phyloP scores from a whole-genome alignment of 2,888 invertebrate species.

The Caenorhabditis sp. region DNA sequence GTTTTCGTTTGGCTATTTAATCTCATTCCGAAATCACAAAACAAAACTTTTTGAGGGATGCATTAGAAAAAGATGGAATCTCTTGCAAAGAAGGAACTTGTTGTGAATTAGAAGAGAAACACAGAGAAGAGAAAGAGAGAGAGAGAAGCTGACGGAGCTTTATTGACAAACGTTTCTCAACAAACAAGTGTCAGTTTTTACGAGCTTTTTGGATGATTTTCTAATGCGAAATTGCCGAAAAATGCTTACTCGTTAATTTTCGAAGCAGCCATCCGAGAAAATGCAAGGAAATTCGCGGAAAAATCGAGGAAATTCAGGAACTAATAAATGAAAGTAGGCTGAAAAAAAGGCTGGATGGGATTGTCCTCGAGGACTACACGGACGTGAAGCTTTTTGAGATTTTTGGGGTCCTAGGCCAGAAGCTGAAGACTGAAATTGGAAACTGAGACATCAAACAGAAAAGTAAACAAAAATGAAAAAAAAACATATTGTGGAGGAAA shows the following conservation, averaged over 20 bases:
- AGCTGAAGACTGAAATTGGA: neutral
- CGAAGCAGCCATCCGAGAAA: neutral
- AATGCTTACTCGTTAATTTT: neutral
- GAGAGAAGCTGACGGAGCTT: neutral
- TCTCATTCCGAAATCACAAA: conserved; percentile 5
- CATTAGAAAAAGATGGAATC: conserved; percentile 6
- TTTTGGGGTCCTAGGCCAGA: conserved; percentile 4
- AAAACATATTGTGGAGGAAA: too few relatives aligned
- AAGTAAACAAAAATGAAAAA: too few relatives aligned
- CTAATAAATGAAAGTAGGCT: neutral
- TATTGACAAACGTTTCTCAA: conserved; percentile 6
- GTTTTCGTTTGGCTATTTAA: neutral
- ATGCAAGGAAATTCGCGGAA: neutral
- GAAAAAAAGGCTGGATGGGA: neutral
- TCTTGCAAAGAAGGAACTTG: conserved; percentile 12
- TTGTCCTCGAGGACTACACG: conserved; percentile 15
- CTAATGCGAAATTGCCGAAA: neutral
- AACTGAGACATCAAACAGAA: too few relatives aligned
- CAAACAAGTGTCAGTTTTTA: neutral
- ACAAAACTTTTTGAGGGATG: neutral
- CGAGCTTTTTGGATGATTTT: neutral
- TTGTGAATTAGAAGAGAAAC: neutral
- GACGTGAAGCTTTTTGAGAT: neutral
- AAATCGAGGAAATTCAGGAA: neutral
- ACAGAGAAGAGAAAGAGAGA: neutral